Conservation (phyloP, 2,797 vertebrate genomes). For the Stomatorhinus walkeri region DNA sequence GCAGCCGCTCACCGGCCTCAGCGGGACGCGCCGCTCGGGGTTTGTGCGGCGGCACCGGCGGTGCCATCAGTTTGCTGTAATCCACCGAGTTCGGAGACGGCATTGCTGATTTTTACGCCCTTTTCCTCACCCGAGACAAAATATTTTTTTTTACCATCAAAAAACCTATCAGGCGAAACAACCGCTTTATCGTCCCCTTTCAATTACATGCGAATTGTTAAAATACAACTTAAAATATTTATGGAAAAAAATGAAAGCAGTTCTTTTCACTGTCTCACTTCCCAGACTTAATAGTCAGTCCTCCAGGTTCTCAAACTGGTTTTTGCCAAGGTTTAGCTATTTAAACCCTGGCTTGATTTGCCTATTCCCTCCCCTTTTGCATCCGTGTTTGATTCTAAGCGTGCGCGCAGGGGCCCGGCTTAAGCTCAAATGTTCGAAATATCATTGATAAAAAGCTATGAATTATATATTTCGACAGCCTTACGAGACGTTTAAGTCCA, state of each 20-base stretch:
- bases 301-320: not conserved
- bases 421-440: not conserved
- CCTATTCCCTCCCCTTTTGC: conserved; percentile 29
- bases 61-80: conserved; percentile 62
- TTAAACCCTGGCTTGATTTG: conserved; percentile 27
- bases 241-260: not conserved
- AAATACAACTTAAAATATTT: not conserved
- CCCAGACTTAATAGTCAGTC: not conserved
- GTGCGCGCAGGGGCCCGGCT: not conserved
- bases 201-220: not conserved
- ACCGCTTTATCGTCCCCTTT: not conserved
- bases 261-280: not conserved
- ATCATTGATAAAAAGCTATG: not conserved
- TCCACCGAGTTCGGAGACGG: conserved; percentile 52
- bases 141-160: conserved; percentile 42
- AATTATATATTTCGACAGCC: not conserved
- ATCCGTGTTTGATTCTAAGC: not conserved
- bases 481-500: not conserved
- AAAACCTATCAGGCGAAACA: not conserved
- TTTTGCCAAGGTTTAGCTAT: not conserved
- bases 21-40: conserved; percentile 39
- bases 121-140: conserved; percentile 36
- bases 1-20: conserved; percentile 53
- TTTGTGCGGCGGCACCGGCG: conserved; percentile 71
- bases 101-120: conserved; percentile 28